phyloP scores from a whole-genome alignment of 2,797 vertebrate species.

The Lacerta viridis region DNA sequence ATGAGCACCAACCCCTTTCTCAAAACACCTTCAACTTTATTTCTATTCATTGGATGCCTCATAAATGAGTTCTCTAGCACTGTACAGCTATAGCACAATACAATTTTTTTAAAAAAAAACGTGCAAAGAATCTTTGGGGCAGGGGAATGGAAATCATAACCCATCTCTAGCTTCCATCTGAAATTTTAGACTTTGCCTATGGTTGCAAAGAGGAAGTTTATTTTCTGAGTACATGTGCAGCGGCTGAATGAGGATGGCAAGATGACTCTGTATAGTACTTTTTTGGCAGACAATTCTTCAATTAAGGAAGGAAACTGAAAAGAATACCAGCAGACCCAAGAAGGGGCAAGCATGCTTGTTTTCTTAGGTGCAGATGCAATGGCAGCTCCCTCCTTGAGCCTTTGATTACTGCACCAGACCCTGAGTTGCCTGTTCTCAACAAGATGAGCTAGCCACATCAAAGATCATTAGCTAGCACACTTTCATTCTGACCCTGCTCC shows the following conservation, averaged over 20 bases:
- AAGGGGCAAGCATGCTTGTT: background rate
- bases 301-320: background rate
- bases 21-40: background rate
- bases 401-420: background rate
- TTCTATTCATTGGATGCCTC: background rate
- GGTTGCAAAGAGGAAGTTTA: background rate
- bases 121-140: too few species aligned
- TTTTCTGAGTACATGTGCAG: background rate
- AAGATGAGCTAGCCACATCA: background rate
- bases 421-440: background rate
- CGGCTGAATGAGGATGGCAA: background rate
- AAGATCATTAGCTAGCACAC: background rate
- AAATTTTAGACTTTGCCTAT: too few species aligned
- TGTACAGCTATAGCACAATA: too few species aligned
- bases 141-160: too few species aligned
- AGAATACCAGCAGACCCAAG: background rate
- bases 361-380: background rate
- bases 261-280: fast-evolving
- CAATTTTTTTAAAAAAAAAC: too few species aligned
- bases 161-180: too few species aligned
- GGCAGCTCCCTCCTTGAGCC: background rate
- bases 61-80: background rate
- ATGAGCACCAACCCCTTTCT: background rate
- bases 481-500: too few species aligned
- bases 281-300: conserved; percentile 1